Evolutionary conservation across 1,140 invertebrate species (phyloP).

Genomic region (Lordiphosa clarofinis): DNA sequence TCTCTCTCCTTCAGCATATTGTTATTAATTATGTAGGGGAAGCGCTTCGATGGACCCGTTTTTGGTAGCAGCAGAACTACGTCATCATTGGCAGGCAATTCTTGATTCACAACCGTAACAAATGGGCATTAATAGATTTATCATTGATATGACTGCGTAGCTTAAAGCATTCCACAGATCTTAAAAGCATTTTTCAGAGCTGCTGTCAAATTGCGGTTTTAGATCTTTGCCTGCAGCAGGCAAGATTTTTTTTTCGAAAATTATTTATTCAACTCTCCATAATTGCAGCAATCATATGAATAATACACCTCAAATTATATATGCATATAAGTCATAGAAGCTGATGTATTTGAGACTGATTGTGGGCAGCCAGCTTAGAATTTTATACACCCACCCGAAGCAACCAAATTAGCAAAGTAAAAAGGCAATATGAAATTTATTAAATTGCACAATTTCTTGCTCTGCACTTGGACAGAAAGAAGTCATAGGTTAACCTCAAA

Average conservation of each 20-base stretch:
- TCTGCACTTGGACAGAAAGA: neutral
- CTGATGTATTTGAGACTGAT: constrained; percentile 11
- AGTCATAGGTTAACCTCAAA: constrained; percentile 13
- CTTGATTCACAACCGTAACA: constrained; percentile 20
- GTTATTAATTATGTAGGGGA: constrained; percentile 61
- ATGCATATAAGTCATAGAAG: neutral
- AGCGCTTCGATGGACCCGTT: constrained; percentile 32
- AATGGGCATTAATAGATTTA: constrained; percentile 35
- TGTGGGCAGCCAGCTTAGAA: constrained; percentile 32
- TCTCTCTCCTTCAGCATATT: constrained; percentile 13
- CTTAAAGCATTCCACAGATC: constrained; percentile 7
- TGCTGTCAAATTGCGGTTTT: constrained; percentile 15
- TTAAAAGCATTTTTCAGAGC: neutral
- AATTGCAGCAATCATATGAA: constrained; percentile 28
- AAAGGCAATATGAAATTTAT: constrained; percentile 38
- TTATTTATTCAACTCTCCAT: constrained; percentile 24
- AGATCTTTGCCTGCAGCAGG: constrained; percentile 20
- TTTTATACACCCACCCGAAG: constrained; percentile 31
- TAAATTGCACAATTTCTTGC: constrained; percentile 44
- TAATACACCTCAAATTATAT: constrained; percentile 13
- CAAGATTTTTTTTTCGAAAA: constrained; percentile 34
- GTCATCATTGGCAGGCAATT: constrained; percentile 13
- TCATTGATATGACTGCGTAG: constrained; percentile 15
- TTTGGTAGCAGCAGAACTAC: constrained; percentile 18
- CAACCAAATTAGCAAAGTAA: constrained; percentile 31